phyloP scores from a whole-genome alignment of 2,113 vertebrate species.

The Callorhinus ursinus region DNA sequence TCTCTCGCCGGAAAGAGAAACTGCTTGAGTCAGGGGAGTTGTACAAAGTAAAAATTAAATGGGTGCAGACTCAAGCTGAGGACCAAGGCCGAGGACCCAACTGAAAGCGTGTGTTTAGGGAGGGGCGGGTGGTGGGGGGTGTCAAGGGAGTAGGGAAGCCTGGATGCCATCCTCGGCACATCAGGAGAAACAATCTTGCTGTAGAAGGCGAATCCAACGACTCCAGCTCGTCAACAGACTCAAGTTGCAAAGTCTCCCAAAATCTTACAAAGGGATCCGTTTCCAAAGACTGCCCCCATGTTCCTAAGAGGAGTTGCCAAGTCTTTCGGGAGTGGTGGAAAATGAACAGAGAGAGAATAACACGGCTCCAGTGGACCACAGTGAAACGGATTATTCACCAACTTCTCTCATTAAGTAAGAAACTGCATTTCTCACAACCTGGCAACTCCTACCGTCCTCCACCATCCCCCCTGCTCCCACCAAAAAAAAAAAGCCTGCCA shows the following conservation, averaged over 20 bases:
- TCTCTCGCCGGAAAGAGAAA: neutral
- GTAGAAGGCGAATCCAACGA: neutral
- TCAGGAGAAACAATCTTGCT: neutral
- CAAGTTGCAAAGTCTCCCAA: neutral
- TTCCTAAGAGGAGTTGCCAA: neutral
- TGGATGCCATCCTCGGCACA: neutral
- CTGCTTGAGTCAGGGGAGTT: neutral
- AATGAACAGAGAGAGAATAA: neutral
- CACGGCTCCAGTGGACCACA: too few relatives aligned
- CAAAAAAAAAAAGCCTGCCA: neutral
- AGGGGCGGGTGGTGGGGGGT: accelerated
- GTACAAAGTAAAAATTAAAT: neutral
- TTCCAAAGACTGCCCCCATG: neutral
- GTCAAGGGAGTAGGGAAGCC: neutral
- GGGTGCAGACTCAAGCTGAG: neutral
- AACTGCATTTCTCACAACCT: neutral
- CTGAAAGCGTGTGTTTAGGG: neutral
- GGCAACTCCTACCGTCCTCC: neutral
- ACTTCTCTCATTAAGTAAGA: neutral
- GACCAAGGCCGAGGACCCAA: neutral
- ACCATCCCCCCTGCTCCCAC: neutral
- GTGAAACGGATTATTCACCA: neutral
- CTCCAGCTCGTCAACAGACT: neutral
- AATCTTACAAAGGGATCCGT: neutral
- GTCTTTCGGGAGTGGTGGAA: neutral